Percentiles rank a stretch among this genome's conserved stretches.
These are phyloP conservation scores for Psilanteris sp. DNA, from an alignment of 1,140 invertebrate genomes.

Conservation along the genomic window DNA sequence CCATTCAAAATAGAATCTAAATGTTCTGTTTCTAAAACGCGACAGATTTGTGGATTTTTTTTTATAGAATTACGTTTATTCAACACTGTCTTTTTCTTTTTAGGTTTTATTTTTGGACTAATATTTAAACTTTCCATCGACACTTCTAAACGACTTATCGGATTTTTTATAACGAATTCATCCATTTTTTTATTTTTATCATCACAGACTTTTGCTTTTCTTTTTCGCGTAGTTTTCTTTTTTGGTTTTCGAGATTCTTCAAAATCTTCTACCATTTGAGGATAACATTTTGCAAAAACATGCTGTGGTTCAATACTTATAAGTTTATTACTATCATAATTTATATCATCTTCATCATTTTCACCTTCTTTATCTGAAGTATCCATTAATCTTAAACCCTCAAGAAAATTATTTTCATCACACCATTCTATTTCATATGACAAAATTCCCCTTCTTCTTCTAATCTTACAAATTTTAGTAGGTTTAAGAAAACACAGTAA, in stretches of 20 bases:
- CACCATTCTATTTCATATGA: conserved; percentile 87
- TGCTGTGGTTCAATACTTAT: conserved; percentile 85
- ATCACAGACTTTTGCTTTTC: conserved; percentile 64
- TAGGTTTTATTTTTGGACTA: conserved; percentile 56
- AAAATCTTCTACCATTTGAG: conserved; percentile 83
- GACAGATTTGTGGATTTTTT: conserved; percentile 68
- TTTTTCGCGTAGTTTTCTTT: conserved; percentile 78
- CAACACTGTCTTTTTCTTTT: conserved; percentile 62
- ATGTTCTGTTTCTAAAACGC: conserved; percentile 66
- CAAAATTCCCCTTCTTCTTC: conserved; percentile 83
- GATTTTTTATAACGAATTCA: conserved; percentile 69
- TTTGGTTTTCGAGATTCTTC: conserved; percentile 80
- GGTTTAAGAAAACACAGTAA: conserved; percentile 74
- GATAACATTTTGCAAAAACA: conserved; percentile 84
- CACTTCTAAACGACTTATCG: conserved; percentile 56
- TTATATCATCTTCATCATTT: conserved; percentile 50
- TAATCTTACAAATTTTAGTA: conserved; percentile 82
- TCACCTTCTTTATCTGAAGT: conserved; percentile 68
- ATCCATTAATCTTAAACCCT: conserved; percentile 81
- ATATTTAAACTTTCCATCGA: conserved; percentile 66
- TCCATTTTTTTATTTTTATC: conserved; percentile 70
- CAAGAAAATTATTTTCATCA: conserved; percentile 80
- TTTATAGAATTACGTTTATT: not conserved
- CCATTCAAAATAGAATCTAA: conserved; percentile 67
- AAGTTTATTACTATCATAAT: conserved; percentile 63